Evolutionary conservation across 1,140 invertebrate species (phyloP), one percentile per base, ranked within the genome.

Genomic region (Anastrepha ludens): DNA sequence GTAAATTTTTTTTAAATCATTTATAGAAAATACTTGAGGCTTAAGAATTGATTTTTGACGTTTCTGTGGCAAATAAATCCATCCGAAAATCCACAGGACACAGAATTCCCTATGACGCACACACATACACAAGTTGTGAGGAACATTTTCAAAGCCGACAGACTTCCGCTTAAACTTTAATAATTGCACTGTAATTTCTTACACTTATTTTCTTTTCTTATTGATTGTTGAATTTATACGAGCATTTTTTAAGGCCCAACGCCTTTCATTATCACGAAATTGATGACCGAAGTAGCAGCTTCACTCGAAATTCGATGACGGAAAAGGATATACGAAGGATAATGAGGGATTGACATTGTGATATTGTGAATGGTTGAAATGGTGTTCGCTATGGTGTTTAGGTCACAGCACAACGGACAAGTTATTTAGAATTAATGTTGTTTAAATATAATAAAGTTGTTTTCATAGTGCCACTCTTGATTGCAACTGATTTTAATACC

Each of bases 221-320:
- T 87, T 85, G 29, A 39, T 65, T 20, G 39, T 5, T 44, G 4
- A 47, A 17, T 74, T 74, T 44, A 74, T 74, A 17, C 39, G 41
- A 1, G 13, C 39, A 13, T 85, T 44, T 88, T 50, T 47, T 62
- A 1, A 44, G 55, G 87, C 86, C 58, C 85, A 86, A 85, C 87
- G 85, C 87, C 87, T 85, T 86, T 86, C 85, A 86, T 60, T 70
- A 55, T 74, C 70, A n/a, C 78, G 78, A 44, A 88, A 81, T 41
- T 5, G 17, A 81, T 58, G 74, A 81, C 74, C 74, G 74, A 81
- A 81, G 58, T 55, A 55, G 17, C 11, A 81, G 17, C n/a, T 81
- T 87, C 88, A 87, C 85, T 88, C 86, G 64, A 88, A 88, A 88
- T 87, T 88, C 88, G 60, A 88, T 88, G 86, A 88, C 67, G 88